These are phyloP conservation scores for Drosophila cyrtoloma DNA, from an alignment of 2,888 invertebrate species.

Conservation along the genomic window DNA sequence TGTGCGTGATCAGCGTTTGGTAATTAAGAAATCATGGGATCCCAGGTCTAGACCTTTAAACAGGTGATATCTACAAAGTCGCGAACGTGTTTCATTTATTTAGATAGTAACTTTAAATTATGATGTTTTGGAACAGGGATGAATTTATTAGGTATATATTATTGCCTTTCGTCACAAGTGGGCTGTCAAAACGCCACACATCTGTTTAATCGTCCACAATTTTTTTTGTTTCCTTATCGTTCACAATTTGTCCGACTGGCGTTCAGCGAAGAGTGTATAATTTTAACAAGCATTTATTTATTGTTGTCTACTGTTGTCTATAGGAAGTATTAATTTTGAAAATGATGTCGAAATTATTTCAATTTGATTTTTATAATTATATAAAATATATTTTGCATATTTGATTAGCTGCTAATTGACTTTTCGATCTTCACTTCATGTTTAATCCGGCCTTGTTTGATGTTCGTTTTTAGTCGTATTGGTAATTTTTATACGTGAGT, in stretches of 20 bases:
- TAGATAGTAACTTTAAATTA: slow-evolving; percentile 58
- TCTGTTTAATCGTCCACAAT: slow-evolving; percentile 64
- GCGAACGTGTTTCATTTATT: slow-evolving; percentile 91
- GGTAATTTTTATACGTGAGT: not conserved
- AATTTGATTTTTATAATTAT: not conserved
- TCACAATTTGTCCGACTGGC: slow-evolving; percentile 65
- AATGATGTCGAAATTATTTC: not conserved
- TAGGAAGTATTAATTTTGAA: slow-evolving; percentile 1
- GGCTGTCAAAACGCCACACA: not conserved
- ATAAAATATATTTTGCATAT: not conserved
- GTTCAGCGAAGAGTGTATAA: slow-evolving; percentile 49
- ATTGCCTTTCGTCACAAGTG: slow-evolving; percentile 12
- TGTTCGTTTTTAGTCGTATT: slow-evolving; percentile 18
- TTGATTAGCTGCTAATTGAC: not conserved
- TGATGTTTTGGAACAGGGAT: slow-evolving; percentile 52
- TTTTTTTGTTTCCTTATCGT: slow-evolving; percentile 73
- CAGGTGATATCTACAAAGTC: slow-evolving; percentile 87
- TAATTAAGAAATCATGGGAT: slow-evolving; percentile 98
- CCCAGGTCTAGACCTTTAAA: slow-evolving; percentile 97
- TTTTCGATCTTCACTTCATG: not conserved
- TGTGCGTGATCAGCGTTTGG: slow-evolving; percentile 92
- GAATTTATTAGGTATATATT: slow-evolving; percentile 16
- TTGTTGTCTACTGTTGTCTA: not conserved
- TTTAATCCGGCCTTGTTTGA: not conserved
- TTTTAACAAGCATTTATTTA: slow-evolving; percentile 3